Conservation (phyloP, 2,888 invertebrate genomes). For the Pasiphila rectangulata region DNA sequence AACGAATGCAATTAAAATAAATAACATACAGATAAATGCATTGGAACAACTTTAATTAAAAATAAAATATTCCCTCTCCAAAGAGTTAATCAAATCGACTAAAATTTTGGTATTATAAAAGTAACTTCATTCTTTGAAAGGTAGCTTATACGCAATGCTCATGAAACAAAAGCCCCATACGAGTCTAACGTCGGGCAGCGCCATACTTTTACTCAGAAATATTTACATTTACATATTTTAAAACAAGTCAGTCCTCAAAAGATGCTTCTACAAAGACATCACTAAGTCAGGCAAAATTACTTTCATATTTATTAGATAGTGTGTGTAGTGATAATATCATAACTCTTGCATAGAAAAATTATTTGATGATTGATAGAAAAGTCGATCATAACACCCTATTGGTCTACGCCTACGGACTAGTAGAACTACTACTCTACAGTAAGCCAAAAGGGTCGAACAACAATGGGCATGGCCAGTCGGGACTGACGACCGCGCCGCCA, state of each 20-base stretch:
- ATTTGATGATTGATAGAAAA: slow-evolving; percentile 78
- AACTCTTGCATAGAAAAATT: slow-evolving; percentile 79
- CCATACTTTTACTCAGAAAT: slow-evolving; percentile 64
- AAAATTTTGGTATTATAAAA: slow-evolving; percentile 63
- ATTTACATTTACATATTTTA: slow-evolving; percentile 75
- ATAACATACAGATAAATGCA: slow-evolving; percentile 80
- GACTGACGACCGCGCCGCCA: slow-evolving; percentile 47
- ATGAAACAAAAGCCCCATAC: slow-evolving; percentile 72
- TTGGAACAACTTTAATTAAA: slow-evolving; percentile 73
- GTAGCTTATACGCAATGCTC: slow-evolving; percentile 53
- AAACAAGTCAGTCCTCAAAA: slow-evolving; percentile 69
- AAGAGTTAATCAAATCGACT: slow-evolving; percentile 57
- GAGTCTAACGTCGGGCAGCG: slow-evolving; percentile 70
- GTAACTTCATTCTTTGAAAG: slow-evolving; percentile 68
- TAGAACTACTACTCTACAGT: slow-evolving; percentile 77
- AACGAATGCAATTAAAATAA: slow-evolving; percentile 81
- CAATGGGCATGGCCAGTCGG: slow-evolving; percentile 54
- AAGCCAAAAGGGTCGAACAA: slow-evolving; percentile 79
- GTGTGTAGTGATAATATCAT: slow-evolving; percentile 76
- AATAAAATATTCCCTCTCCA: slow-evolving; percentile 63
- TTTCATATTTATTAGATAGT: slow-evolving; percentile 66
- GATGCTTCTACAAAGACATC: slow-evolving; percentile 78
- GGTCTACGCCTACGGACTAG: slow-evolving; percentile 79
- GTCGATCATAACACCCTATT: slow-evolving; percentile 78
- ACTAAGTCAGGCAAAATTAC: slow-evolving; percentile 74